Base-by-base conservation (phyloP, 2,113 vertebrate species). In the Clupea harengus region DNA sequence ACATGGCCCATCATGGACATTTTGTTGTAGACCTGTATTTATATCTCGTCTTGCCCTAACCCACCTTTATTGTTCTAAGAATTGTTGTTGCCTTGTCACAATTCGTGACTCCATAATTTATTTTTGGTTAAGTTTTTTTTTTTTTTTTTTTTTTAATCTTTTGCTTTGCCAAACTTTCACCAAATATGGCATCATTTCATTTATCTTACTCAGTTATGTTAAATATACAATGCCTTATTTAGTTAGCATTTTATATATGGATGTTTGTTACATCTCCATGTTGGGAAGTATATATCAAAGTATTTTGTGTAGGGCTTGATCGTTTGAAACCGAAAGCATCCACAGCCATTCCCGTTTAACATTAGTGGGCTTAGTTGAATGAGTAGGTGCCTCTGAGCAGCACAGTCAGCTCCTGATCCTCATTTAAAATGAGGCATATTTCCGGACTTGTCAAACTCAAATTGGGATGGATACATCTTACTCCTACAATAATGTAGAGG, bases 71-170 rank as follows among this genome's bases (percentile, higher is more conserved):
- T 89, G 86, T 88, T 88, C 75, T 90, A 54, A 82, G 82, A 39
- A 78, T 91, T 89, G 86, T 92, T 88, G 92, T 94, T 94, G 94
- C 94, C 94, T 95, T 95, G 94, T 94, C 93, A 93, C 92, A 89
- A 57, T 81, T 91, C 85, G 93, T 93, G 94, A 92, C 93, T 90
- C 81, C 92, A 90, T 94, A 87, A 92, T 94, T 94, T 94, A 94
- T 94, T 92, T 87, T 91, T 81, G 89, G 89, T 87, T 81, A 85
- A 86, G 7, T 86, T 89, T 83, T 86, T 91, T 93, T n/a, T 83
- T 44, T 83, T 45, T 45, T 45, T 67, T 64, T 87, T 88, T 90
- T 82, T 88, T 88, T n/a, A 88, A 84, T 82, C 83, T 90, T 91
- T 93, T 90, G 89, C 92, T 93, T 94, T 92, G 93, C 92, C 92